phyloP scores from a whole-genome alignment of 2,113 vertebrate species.

The Prolemur simus region DNA sequence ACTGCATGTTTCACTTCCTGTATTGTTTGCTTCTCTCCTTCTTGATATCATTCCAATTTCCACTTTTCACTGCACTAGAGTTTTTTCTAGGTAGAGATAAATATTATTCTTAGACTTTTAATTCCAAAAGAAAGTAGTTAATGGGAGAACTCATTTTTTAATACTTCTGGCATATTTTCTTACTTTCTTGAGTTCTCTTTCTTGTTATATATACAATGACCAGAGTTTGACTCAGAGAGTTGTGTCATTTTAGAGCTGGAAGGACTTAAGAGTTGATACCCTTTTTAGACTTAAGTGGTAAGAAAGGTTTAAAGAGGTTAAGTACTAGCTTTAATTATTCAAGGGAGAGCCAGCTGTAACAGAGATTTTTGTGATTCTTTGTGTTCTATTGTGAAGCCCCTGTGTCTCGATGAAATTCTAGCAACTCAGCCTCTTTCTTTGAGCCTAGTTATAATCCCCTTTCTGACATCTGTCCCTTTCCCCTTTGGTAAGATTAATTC shows the following conservation, averaged over 20 bases:
- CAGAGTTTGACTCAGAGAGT: not conserved
- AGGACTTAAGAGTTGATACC: not conserved
- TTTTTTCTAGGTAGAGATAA: not conserved
- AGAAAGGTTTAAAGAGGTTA: conserved; percentile 8
- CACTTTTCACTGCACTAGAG: not conserved
- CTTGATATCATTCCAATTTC: not conserved
- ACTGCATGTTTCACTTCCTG: not conserved
- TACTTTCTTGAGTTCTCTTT: conserved; percentile 30
- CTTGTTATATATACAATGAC: not conserved
- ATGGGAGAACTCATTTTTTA: not conserved
- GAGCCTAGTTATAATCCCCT: not conserved
- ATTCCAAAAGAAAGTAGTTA: conserved; percentile 39
- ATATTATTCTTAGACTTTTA: conserved; percentile 16
- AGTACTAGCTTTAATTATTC: not conserved
- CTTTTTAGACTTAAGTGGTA: conserved; percentile 37
- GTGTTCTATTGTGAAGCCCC: not conserved
- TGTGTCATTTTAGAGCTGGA: conserved; percentile 28
- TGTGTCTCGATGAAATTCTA: not conserved
- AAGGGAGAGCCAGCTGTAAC: not conserved
- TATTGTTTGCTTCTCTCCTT: not conserved
- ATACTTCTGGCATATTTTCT: conserved; percentile 9
- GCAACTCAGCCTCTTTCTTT: not conserved
- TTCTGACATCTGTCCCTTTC: not conserved
- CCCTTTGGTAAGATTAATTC: not conserved
- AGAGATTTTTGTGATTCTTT: conserved; percentile 8